phyloP scores from a whole-genome alignment of 1,140 invertebrate genomes.

The Campoletis sonorensis region DNA sequence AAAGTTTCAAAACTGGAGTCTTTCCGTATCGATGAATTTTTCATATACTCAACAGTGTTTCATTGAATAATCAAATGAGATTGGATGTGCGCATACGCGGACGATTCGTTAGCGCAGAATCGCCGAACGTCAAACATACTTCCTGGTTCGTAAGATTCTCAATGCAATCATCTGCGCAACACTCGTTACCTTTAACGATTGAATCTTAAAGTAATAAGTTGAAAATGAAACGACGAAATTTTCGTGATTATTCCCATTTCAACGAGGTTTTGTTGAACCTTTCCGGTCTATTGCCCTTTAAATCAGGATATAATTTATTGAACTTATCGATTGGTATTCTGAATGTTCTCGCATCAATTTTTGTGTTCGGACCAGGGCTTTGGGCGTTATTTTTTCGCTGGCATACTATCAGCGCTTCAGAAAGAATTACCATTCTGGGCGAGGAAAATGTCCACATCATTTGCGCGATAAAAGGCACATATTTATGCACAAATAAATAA shows the following conservation, averaged over 20 bases:
- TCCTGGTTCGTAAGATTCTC: no score
- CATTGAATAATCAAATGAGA: no score
- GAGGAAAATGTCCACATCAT: neutral
- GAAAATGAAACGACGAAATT: neutral
- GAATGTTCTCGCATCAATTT: neutral
- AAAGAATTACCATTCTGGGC: neutral
- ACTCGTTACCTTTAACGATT: no score
- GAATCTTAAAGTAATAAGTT: no score
- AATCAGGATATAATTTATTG: neutral
- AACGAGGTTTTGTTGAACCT: neutral
- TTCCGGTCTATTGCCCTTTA: neutral
- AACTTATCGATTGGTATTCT: neutral
- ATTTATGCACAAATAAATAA: no score
- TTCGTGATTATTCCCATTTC: neutral
- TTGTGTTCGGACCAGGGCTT: neutral
- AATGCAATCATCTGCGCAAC: no score
- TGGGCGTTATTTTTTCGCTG: neutral
- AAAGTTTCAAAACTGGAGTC: no score
- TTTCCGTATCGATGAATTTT: no score
- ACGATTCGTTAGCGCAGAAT: no score
- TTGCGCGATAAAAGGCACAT: neutral
- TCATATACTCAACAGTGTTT: no score
- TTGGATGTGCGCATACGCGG: no score
- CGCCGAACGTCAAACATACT: no score
- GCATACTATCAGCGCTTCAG: neutral